Evolutionary conservation across 2,888 invertebrate genomes (phyloP).

Genomic region (Leptarthrus brevirostris): DNA sequence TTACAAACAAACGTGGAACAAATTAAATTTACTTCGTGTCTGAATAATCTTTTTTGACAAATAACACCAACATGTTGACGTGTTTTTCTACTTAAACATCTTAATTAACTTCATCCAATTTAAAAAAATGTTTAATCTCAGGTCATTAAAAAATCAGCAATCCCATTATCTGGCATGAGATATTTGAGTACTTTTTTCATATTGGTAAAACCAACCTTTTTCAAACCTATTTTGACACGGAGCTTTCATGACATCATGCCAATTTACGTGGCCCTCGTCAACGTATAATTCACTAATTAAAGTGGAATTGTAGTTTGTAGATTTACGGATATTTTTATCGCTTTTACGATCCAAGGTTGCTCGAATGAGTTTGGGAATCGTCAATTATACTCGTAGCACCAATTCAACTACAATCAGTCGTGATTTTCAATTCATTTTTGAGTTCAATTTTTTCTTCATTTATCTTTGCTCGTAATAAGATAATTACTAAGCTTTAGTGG

Average conservation of each 20-base stretch:
- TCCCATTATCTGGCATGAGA: too few relatives aligned
- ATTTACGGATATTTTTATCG: slow-evolving; percentile 13
- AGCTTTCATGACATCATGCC: slow-evolving; percentile 9
- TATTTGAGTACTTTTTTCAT: background rate
- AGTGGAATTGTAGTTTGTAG: background rate
- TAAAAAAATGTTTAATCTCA: too few relatives aligned
- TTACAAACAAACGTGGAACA: too few relatives aligned
- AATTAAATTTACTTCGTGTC: too few relatives aligned
- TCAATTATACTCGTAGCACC: slow-evolving; percentile 14
- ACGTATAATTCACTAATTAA: background rate
- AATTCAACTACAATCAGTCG: background rate
- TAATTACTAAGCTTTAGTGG: slow-evolving; percentile 43
- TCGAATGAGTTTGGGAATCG: background rate
- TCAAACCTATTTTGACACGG: background rate
- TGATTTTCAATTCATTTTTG: background rate
- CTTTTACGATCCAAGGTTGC: background rate
- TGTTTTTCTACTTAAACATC: background rate
- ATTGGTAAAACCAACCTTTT: background rate
- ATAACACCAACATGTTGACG: too few relatives aligned
- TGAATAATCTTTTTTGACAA: too few relatives aligned
- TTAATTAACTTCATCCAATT: background rate
- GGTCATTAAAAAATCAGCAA: too few relatives aligned
- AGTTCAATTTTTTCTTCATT: slow-evolving; percentile 7
- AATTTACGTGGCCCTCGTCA: slow-evolving; percentile 1
- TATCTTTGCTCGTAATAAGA: slow-evolving; percentile 21